A percentile compares a stretch with the other conserved stretches of the same genome.
phyloP scores from a whole-genome alignment of 2,113 vertebrate species.

The Ciconia maguari region DNA sequence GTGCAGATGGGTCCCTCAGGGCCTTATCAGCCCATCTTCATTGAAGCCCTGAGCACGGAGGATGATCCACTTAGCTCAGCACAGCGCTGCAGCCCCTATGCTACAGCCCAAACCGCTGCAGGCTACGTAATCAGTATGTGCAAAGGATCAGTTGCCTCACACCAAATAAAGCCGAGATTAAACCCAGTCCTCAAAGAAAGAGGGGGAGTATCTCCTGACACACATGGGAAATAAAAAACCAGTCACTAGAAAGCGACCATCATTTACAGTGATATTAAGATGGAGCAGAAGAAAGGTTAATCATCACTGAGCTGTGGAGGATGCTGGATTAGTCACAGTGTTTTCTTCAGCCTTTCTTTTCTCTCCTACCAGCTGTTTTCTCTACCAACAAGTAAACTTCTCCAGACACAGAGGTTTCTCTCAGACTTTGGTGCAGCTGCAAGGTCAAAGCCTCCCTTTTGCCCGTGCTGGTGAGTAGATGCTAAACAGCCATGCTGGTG shows the following conservation, averaged over 20 bases:
- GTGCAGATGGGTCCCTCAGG: fast-evolving
- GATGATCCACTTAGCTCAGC: neutral
- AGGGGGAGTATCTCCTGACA: neutral
- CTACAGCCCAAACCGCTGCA: neutral
- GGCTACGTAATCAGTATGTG: neutral
- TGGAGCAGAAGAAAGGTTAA: neutral
- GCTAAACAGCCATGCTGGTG: neutral
- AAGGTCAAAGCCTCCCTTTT: neutral
- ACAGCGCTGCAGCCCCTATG: neutral
- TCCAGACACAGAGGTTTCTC: neutral
- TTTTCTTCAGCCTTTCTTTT: neutral
- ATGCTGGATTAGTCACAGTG: neutral
- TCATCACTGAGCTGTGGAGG: neutral
- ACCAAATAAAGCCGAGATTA: neutral
- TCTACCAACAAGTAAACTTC: neutral
- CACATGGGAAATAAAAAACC: neutral
- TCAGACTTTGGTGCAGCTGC: neutral
- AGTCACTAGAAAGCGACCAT: neutral
- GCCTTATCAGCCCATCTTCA: neutral
- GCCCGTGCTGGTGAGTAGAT: neutral
- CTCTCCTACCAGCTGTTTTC: neutral
- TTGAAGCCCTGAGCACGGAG: neutral
- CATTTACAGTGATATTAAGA: neutral
- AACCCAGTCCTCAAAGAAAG: neutral
- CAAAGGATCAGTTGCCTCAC: neutral